These are phyloP conservation scores for Tylochromis polylepis DNA, from an alignment of 2,113 vertebrate species.

Conservation along the genomic window DNA sequence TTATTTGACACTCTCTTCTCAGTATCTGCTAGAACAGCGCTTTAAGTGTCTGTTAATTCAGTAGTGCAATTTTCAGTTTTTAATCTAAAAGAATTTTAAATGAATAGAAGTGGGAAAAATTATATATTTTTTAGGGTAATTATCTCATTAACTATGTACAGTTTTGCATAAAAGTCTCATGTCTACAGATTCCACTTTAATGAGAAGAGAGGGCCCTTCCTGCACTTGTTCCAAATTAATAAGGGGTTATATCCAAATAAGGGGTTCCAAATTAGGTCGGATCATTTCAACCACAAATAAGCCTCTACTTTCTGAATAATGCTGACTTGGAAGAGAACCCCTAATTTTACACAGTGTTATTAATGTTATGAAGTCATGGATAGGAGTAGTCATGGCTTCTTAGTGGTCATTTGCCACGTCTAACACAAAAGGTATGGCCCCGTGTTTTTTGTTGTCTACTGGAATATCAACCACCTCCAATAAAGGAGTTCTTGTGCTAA, in stretches of 20 bases:
- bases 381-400: neutral
- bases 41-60: neutral
- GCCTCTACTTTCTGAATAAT: neutral
- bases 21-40: neutral
- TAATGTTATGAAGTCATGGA: conserved; percentile 32
- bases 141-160: neutral
- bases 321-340: neutral
- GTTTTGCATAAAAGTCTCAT: neutral
- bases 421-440: conserved; percentile 5
- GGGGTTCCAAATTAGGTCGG: neutral
- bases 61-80: neutral
- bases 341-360: conserved; percentile 5
- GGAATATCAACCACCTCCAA: conserved; percentile 35
- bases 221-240: too few relatives aligned
- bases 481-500: conserved; percentile 47
- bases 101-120: neutral
- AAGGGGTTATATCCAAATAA: too few relatives aligned
- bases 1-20: neutral
- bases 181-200: neutral
- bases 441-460: conserved; percentile 25
- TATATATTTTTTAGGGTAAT: neutral
- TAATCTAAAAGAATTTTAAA: neutral
- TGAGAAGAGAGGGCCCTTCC: neutral
- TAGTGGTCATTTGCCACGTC: neutral
- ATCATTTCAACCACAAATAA: neutral